These are phyloP conservation scores for Atherinomorus stipes DNA, from an alignment of 2,113 vertebrate species.

Conservation along the genomic window DNA sequence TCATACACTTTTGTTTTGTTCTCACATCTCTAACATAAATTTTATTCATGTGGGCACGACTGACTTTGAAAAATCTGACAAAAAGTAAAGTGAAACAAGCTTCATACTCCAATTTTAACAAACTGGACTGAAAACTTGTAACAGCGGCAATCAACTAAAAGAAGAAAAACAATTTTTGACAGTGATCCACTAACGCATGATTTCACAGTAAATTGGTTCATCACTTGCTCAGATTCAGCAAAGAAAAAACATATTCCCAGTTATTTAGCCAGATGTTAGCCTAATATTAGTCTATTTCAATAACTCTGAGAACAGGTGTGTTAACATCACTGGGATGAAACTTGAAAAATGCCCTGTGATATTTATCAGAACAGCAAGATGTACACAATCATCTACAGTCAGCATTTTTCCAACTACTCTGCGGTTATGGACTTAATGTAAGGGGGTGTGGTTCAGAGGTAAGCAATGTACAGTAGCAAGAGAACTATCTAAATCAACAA, in stretches of 20 bases:
- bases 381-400: constrained; percentile 17
- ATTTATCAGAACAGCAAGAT: constrained; percentile 11
- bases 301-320: constrained; percentile 2
- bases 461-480: constrained; percentile 10
- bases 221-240: constrained; percentile 8
- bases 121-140: background rate
- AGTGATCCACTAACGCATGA: background rate
- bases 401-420: constrained; percentile 26
- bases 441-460: constrained; percentile 48
- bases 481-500: constrained; percentile 19
- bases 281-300: background rate
- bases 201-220: background rate
- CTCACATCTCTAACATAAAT: too few species aligned
- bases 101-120: background rate
- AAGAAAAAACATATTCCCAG: background rate
- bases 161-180: too few species aligned
- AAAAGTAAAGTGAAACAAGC: background rate
- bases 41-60: background rate
- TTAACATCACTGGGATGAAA: constrained; percentile 9
- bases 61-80: constrained; percentile 2
- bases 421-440: constrained; percentile 1
- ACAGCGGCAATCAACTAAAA: background rate
- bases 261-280: background rate
- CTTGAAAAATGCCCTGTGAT: background rate
- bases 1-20: background rate